Conservation (phyloP, 2,888 invertebrate genomes). For the Harpalus rufipes region DNA sequence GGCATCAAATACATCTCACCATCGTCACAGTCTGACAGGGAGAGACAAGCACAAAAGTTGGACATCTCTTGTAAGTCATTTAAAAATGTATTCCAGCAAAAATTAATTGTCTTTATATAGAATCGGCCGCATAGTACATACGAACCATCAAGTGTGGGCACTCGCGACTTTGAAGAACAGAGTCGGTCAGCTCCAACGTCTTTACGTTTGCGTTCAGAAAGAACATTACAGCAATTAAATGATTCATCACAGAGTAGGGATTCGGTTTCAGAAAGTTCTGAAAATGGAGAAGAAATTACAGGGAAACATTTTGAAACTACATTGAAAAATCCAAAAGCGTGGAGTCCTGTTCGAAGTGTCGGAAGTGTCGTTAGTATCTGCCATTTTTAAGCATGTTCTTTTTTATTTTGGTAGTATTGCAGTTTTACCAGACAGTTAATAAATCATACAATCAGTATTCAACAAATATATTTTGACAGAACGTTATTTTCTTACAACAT, state of each 20-base stretch:
- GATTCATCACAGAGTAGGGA: conserved; percentile 74
- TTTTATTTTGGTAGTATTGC: neutral
- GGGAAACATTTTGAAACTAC: conserved; percentile 86
- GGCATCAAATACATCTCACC: conserved; percentile 74
- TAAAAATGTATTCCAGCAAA: neutral
- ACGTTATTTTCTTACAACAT: too few species aligned
- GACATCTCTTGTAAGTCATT: conserved; percentile 79
- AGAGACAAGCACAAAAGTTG: conserved; percentile 86
- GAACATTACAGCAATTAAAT: conserved; percentile 72
- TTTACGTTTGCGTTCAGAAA: conserved; percentile 80
- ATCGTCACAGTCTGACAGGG: conserved; percentile 76
- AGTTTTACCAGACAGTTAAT: too few species aligned
- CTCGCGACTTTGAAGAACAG: conserved; percentile 84
- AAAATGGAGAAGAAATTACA: conserved; percentile 76
- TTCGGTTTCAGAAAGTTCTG: conserved; percentile 69
- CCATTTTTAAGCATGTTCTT: neutral
- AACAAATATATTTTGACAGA: too few species aligned
- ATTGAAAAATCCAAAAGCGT: conserved; percentile 89
- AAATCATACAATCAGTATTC: too few species aligned
- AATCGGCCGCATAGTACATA: conserved; percentile 79
- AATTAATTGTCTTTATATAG: conserved; percentile 70
- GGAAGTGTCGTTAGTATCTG: conserved; percentile 83
- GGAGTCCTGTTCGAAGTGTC: conserved; percentile 93
- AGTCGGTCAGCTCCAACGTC: conserved; percentile 87
- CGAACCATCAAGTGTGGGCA: conserved; percentile 80